Evolutionary conservation across 2,797 vertebrate species (phyloP).

Genomic region (Amazonetta brasiliensis): DNA sequence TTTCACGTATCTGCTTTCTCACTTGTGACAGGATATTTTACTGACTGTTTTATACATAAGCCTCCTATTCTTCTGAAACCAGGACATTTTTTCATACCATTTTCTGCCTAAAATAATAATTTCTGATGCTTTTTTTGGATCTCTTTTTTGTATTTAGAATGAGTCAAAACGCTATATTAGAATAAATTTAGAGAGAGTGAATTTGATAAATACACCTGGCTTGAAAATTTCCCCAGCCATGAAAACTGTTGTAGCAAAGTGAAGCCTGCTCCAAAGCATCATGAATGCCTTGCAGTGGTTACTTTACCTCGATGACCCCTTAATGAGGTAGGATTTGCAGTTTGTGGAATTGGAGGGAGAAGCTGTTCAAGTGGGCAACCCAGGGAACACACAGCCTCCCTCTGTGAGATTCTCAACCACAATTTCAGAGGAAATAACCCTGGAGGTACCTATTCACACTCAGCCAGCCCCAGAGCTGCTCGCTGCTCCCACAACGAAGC

Average conservation of each 20-base stretch:
- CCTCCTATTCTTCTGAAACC: slow-evolving; percentile 21
- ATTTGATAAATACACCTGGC: slow-evolving; percentile 37
- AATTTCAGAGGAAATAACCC: background rate
- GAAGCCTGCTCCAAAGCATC: background rate
- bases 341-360: background rate
- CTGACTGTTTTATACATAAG: slow-evolving; percentile 7
- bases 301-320: background rate
- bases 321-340: background rate
- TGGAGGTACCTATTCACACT: background rate
- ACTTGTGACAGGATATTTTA: slow-evolving; percentile 37
- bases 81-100: background rate
- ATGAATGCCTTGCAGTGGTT: background rate
- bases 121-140: slow-evolving; percentile 43
- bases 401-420: background rate
- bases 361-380: accelerated
- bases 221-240: background rate
- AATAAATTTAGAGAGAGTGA: slow-evolving; percentile 53
- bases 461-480: background rate
- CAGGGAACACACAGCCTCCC: background rate
- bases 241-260: background rate
- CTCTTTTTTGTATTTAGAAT: background rate
- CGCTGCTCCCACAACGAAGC: background rate
- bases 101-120: slow-evolving; percentile 35
- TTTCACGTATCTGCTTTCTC: background rate
- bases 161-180: background rate